Percentiles rank a stretch among this genome's conserved stretches.
Conservation (phyloP, 1,140 invertebrate genomes). For the Drosophila mauritiana region DNA sequence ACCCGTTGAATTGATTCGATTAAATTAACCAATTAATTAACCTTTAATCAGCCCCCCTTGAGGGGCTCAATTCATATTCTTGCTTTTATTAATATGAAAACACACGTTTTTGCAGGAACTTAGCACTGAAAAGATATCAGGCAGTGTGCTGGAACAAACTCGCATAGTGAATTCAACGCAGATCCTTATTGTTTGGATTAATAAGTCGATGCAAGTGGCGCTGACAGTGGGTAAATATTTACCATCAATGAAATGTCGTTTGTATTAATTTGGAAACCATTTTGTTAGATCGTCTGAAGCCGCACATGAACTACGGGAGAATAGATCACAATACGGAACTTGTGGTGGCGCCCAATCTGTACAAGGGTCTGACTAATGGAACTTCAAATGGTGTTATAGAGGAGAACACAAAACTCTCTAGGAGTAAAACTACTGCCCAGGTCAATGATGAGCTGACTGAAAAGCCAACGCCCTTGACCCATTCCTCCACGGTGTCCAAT, state of each 20-base stretch:
- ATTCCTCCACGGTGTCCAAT: conserved; percentile 67
- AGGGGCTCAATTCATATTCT: neutral
- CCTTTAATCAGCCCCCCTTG: neutral
- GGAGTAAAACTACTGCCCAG: conserved; percentile 71
- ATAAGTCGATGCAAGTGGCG: conserved; percentile 85
- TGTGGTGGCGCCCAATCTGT: conserved; percentile 77
- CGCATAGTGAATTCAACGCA: conserved; percentile 85
- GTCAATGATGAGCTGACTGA: conserved; percentile 44
- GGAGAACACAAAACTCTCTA: conserved; percentile 44
- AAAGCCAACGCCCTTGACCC: conserved; percentile 27
- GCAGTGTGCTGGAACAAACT: conserved; percentile 85
- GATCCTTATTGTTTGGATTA: conserved; percentile 86
- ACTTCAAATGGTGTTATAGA: conserved; percentile 18
- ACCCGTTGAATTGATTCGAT: conserved; percentile 41
- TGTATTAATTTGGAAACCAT: neutral
- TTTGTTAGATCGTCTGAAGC: conserved; percentile 74
- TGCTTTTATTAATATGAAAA: neutral
- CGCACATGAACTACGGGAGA: conserved; percentile 70
- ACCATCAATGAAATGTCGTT: neutral
- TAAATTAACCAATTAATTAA: conserved; percentile 5
- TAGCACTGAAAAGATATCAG: conserved; percentile 85
- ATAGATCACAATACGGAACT: conserved; percentile 82
- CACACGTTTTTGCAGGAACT: conserved; percentile 81
- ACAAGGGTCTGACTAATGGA: conserved; percentile 68
- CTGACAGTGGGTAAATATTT: conserved; percentile 85